Evolutionary conservation across 2,113 vertebrate species (phyloP).

Genomic region (Microtus pennsylvanicus): DNA sequence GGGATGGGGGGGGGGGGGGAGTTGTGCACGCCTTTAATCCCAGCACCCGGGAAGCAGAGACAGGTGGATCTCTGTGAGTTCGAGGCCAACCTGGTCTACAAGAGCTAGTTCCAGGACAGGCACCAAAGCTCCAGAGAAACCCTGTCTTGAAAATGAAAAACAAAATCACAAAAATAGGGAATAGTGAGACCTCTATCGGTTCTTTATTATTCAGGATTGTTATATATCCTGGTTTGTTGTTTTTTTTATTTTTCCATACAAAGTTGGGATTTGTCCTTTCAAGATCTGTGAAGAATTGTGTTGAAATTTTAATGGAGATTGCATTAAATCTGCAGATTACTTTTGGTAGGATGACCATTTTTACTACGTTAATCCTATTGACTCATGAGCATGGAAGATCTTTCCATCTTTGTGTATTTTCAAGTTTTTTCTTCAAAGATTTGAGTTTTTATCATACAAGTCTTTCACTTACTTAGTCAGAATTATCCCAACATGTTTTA

Average conservation of each 20-base stretch:
- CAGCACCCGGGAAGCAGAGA: too few species aligned
- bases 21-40: too few species aligned
- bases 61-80: too few species aligned
- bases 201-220: not conserved
- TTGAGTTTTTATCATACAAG: not conserved
- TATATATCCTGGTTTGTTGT: too few species aligned
- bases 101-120: too few species aligned
- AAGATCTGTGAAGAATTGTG: not conserved
- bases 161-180: not conserved
- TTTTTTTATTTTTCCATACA: not conserved
- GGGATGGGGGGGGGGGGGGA: accelerated
- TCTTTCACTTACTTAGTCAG: not conserved
- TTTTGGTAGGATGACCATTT: not conserved
- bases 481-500: not conserved
- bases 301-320: not conserved
- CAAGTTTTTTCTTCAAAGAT: not conserved
- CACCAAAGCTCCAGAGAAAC: too few species aligned
- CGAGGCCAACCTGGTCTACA: too few species aligned
- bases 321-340: not conserved
- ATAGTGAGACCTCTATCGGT: not conserved
- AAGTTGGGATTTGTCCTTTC: not conserved
- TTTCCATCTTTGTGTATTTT: not conserved
- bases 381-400: not conserved
- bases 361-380: not conserved
- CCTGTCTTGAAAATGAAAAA: too few species aligned